Percentiles rank a stretch among this genome's conserved stretches.
Evolutionary conservation across 2,888 invertebrate genomes (phyloP).

Genomic region (Coleophora flavipennella): DNA sequence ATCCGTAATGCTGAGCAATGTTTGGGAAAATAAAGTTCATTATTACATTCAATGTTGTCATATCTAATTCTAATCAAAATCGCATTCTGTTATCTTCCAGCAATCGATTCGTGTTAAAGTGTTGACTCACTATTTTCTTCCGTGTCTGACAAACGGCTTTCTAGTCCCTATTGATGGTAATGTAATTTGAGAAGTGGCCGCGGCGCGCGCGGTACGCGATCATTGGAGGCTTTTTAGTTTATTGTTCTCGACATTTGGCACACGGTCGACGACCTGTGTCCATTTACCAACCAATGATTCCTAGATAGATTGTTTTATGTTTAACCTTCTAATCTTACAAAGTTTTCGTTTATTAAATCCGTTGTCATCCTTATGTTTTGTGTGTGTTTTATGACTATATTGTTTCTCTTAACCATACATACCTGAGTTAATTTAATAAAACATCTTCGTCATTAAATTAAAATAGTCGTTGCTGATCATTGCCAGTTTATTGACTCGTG

Average conservation of each 20-base stretch:
- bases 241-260: slow-evolving; percentile 62
- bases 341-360: not conserved
- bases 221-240: slow-evolving; percentile 43
- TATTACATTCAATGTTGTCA: not conserved
- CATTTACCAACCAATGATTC: slow-evolving; percentile 30
- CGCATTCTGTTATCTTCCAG: not conserved
- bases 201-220: slow-evolving; percentile 28
- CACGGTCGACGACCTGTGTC: slow-evolving; percentile 53
- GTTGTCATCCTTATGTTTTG: not conserved
- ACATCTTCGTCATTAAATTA: too few relatives aligned
- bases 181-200: slow-evolving; percentile 28
- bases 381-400: too few relatives aligned
- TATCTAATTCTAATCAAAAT: not conserved
- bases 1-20: too few relatives aligned
- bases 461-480: too few relatives aligned
- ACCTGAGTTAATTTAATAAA: slow-evolving; percentile 1
- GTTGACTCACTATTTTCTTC: not conserved
- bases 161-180: slow-evolving; percentile 26
- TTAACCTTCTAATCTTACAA: too few relatives aligned
- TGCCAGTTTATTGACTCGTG: too few relatives aligned
- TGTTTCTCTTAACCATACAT: too few relatives aligned
- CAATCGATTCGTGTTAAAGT: slow-evolving; percentile 1
- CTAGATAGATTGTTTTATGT: too few relatives aligned
- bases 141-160: slow-evolving; percentile 17
- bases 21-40: too few relatives aligned